These are phyloP conservation scores for Diaperis boleti DNA, from an alignment of 2,888 invertebrate species.

Conservation along the genomic window DNA sequence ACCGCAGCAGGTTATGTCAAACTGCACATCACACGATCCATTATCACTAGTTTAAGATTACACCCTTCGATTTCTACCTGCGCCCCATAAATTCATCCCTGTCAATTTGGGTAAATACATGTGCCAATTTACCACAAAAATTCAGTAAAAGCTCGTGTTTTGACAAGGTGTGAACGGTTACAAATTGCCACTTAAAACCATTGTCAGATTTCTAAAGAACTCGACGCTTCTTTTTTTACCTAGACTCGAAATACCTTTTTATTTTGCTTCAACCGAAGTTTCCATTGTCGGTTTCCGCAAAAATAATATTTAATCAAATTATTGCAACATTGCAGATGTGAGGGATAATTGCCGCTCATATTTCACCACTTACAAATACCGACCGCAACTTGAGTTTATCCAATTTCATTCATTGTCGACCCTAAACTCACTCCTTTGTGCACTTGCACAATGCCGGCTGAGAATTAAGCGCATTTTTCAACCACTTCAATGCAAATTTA, in stretches of 20 bases:
- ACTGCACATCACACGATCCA: conserved; percentile 47
- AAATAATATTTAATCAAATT: conserved; percentile 39
- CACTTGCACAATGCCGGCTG: conserved; percentile 3
- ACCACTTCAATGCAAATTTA: neutral
- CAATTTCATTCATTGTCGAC: conserved; percentile 43
- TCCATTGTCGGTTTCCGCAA: conserved; percentile 11
- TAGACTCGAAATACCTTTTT: conserved; percentile 33
- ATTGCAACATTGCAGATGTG: conserved; percentile 41
- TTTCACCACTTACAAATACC: conserved; percentile 40
- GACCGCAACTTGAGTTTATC: conserved; percentile 50
- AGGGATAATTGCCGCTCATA: conserved; percentile 33
- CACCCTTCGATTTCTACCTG: conserved; percentile 26
- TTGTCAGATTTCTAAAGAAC: conserved; percentile 42
- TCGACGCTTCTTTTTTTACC: conserved; percentile 27
- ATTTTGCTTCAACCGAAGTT: conserved; percentile 23
- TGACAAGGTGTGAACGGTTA: conserved; percentile 55
- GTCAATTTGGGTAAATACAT: conserved; percentile 47
- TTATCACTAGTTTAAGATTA: conserved; percentile 47
- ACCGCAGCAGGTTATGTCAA: conserved; percentile 55
- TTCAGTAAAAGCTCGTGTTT: conserved; percentile 48
- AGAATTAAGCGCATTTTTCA: neutral
- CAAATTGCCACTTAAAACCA: conserved; percentile 56
- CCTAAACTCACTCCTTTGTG: conserved; percentile 39
- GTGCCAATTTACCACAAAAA: conserved; percentile 46
- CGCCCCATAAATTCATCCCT: conserved; percentile 31